Percentiles rank a stretch among this genome's conserved stretches.
phyloP scores from a whole-genome alignment of 2,797 vertebrate genomes.

The Sibirionetta formosa region DNA sequence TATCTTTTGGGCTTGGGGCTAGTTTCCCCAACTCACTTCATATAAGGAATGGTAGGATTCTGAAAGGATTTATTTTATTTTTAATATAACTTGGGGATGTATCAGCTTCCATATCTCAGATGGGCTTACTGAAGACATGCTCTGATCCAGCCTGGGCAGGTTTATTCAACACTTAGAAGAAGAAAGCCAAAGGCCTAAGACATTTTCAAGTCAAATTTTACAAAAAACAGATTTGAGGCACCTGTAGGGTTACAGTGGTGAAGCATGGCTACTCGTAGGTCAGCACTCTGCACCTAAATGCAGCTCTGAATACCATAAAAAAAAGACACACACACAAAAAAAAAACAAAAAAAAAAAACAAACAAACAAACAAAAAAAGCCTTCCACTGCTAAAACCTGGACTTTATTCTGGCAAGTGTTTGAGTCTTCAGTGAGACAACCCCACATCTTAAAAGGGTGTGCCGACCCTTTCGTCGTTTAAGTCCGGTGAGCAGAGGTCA shows the following conservation, averaged over 20 bases:
- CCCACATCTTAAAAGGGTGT: neutral
- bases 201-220: neutral
- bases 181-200: neutral
- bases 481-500: fast-evolving
- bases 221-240: neutral
- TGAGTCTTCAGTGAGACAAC: neutral
- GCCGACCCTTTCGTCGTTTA: neutral
- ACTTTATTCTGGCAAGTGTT: neutral
- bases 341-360: too few species aligned
- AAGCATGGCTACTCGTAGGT: neutral
- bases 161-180: neutral
- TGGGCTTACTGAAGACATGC: neutral
- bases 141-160: neutral
- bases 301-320: neutral
- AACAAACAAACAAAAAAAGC: neutral
- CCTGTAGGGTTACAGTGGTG: neutral
- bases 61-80: neutral
- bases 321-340: neutral
- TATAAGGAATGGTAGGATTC: neutral
- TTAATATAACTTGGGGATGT: neutral
- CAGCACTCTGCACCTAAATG: neutral
- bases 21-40: neutral
- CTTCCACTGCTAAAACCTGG: neutral
- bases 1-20: neutral
- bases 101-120: neutral